phyloP scores from a whole-genome alignment of 2,888 invertebrate genomes.

The Drosophila colorata region DNA sequence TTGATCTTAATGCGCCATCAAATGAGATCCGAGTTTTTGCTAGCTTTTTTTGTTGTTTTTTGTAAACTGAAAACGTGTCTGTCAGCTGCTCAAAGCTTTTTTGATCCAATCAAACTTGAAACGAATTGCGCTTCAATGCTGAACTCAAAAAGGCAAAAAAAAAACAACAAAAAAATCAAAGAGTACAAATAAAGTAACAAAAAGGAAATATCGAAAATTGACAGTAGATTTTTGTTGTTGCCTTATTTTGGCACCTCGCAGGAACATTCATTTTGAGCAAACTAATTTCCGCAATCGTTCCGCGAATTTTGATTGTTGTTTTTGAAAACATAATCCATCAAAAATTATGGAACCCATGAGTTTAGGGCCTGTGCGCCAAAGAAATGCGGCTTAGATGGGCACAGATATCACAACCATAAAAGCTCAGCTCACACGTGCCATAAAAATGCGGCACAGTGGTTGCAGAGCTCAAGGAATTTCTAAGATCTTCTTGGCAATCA shows the following conservation, averaged over 20 bases:
- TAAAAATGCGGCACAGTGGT: slow-evolving; percentile 28
- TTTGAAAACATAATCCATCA: slow-evolving; percentile 61
- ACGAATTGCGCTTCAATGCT: slow-evolving; percentile 79
- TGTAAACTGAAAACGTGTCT: slow-evolving; percentile 44
- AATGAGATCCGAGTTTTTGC: slow-evolving; percentile 54
- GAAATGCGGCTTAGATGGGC: slow-evolving; percentile 47
- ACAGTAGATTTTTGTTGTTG: slow-evolving; percentile 31
- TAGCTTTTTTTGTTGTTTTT: slow-evolving; percentile 8
- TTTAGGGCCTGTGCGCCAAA: slow-evolving; percentile 20
- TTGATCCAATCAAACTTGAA: slow-evolving; percentile 78
- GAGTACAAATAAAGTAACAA: slow-evolving; percentile 22
- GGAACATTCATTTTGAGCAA: slow-evolving; percentile 38
- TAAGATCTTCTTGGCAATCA: neutral
- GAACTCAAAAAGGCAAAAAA: slow-evolving; percentile 23
- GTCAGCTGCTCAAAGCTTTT: slow-evolving; percentile 56
- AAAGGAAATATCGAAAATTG: slow-evolving; percentile 40
- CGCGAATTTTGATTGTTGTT: slow-evolving; percentile 51
- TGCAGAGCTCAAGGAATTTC: neutral
- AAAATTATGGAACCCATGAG: slow-evolving; percentile 59
- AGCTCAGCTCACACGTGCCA: slow-evolving; percentile 67
- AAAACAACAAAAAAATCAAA: slow-evolving; percentile 7
- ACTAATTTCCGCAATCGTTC: slow-evolving; percentile 69
- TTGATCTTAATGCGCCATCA: slow-evolving; percentile 84
- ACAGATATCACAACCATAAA: slow-evolving; percentile 30
- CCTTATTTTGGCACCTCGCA: slow-evolving; percentile 69